Percentiles rank a stretch among this genome's conserved stretches.
Conservation (phyloP, 2,797 vertebrate genomes). For the Natrix natrix region DNA sequence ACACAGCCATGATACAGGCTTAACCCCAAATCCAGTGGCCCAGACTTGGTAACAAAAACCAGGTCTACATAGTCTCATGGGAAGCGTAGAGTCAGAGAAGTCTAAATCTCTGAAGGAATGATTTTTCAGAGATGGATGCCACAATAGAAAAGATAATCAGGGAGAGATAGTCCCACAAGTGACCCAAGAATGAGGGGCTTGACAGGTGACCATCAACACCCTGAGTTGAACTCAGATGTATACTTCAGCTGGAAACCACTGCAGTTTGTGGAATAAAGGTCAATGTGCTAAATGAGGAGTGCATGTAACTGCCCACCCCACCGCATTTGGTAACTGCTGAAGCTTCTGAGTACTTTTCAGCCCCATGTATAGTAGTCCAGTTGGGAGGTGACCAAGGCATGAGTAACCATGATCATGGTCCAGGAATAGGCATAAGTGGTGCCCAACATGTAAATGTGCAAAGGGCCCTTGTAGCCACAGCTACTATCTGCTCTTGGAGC, state of each 20-base stretch:
- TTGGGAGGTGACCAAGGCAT: background rate
- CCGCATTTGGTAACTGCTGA: background rate
- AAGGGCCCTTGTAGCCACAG: background rate
- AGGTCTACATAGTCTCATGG: background rate
- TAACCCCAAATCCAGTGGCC: background rate
- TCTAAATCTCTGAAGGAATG: background rate
- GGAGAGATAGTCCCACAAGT: background rate
- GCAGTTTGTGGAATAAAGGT: background rate
- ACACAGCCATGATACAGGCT: background rate
- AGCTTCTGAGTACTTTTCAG: background rate
- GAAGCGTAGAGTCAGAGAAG: background rate
- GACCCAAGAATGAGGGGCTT: background rate
- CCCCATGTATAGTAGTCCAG: background rate
- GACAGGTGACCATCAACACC: background rate
- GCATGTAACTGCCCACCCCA: background rate
- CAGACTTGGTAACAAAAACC: background rate
- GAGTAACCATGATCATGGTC: background rate
- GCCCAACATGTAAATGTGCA: background rate
- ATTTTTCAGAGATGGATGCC: background rate
- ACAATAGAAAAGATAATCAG: background rate
- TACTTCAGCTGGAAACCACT: background rate
- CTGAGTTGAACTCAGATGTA: background rate
- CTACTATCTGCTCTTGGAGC: background rate
- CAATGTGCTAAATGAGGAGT: background rate
- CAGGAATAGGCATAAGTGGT: background rate